Conservation (phyloP, 2,113 vertebrate species). For the Ctenomys sociabilis region DNA sequence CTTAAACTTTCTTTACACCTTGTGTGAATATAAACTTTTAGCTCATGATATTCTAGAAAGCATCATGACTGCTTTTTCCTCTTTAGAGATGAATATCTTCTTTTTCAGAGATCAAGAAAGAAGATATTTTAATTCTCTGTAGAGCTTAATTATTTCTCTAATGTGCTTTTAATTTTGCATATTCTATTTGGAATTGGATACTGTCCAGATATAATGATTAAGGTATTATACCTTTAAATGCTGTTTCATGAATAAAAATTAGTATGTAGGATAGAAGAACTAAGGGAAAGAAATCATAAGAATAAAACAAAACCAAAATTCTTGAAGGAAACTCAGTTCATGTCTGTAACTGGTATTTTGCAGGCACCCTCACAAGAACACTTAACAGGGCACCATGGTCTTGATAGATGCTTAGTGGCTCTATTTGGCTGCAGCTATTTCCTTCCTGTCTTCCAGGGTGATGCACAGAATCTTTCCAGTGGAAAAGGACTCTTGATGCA, state of each 20-base stretch:
- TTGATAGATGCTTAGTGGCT: background rate
- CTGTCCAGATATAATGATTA: background rate
- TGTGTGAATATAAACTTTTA: background rate
- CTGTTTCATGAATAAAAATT: constrained; percentile 36
- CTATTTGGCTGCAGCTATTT: background rate
- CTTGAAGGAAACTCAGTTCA: background rate
- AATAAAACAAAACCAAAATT: constrained; percentile 25
- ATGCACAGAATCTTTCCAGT: background rate
- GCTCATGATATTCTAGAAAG: constrained; percentile 9
- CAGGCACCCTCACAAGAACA: background rate
- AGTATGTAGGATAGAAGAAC: background rate
- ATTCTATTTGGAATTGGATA: constrained; percentile 37
- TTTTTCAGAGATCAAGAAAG: constrained; percentile 12
- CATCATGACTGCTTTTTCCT: constrained; percentile 10
- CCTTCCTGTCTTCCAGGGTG: background rate
- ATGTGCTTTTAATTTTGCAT: constrained; percentile 37
- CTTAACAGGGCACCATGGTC: background rate
- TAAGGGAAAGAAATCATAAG: background rate
- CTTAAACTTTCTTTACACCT: background rate
- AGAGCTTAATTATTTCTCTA: background rate
- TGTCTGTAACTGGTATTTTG: background rate
- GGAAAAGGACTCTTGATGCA: background rate
- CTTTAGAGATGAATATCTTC: background rate
- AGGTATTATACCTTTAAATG: background rate
- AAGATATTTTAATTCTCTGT: constrained; percentile 36